Evolutionary conservation across 2,113 vertebrate genomes (phyloP), one percentile per base, ranked within the genome.

Genomic region (Parus major): DNA sequence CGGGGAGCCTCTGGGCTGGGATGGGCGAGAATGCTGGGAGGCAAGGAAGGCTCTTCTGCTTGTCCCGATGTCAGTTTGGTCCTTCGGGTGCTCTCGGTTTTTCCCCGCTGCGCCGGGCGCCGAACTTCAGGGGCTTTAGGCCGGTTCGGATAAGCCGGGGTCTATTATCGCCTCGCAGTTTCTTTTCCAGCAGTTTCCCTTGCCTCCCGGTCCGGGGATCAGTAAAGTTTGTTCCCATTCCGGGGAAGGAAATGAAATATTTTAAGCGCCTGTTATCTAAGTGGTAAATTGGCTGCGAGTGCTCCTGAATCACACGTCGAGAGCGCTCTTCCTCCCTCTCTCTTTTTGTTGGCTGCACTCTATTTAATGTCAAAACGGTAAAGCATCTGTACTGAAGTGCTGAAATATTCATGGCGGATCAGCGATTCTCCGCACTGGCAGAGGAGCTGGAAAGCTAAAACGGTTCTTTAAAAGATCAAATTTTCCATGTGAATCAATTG

Each of bases 351-450:
- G 91, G 93, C 91, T 90, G 94, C 94, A 91, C 94, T 96, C 90
- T 96, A 90, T 93, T 96, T 96, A 85, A 95, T 88, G 97, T 94
- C 91, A 95, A 86, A 92, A 72, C 71, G 86, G 84, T 88, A 96
- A 96, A 92, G 95, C 82, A 94, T 93, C 96, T 82, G 69, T 93
- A 80, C 81, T 97, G 95, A 95, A 90, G 72, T 92, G 94, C 66
- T 97, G 94, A 97, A 93, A 96, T 93, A 97, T 96, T 96, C 77
- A 95, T 94, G 92, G 92, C 31, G 52, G 93, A 92, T 89, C 95
- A 92, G 93, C 82, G 86, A 60, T 75, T 93, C 96, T 78, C 87
- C 78, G 31, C 33, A 19, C 66, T 17, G 64, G 70, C 86, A n/a
- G 63, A 96, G 84, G 71, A 96, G 82, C 89, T 59, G 63, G 84